Conservation (phyloP, 2,113 vertebrate genomes). For the Nerophis ophidion region DNA sequence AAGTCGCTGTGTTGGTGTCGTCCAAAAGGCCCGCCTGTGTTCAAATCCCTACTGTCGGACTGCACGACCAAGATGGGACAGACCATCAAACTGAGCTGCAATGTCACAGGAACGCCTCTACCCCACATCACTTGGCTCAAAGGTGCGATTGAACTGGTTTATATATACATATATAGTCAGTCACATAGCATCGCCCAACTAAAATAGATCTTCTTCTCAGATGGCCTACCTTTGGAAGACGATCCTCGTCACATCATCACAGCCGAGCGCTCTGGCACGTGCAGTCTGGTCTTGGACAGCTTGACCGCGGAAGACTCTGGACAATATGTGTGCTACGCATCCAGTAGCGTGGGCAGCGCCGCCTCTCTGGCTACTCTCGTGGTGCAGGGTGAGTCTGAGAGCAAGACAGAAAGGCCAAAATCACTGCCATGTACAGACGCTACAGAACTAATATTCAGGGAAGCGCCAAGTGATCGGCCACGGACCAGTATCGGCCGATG, state of each 20-base stretch:
- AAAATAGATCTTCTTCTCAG: conserved; percentile 53
- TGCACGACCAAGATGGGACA: conserved; percentile 83
- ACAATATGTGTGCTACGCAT: conserved; percentile 89
- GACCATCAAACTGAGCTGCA: conserved; percentile 88
- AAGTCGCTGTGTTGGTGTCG: conserved; percentile 4
- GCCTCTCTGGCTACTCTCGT: conserved; percentile 84
- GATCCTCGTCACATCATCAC: conserved; percentile 88
- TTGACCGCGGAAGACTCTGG: conserved; percentile 79
- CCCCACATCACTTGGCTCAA: conserved; percentile 88
- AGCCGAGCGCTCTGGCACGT: conserved; percentile 82
- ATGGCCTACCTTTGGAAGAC: conserved; percentile 83
- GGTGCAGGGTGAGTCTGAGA: conserved; percentile 79
- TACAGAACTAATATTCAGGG: too few relatives aligned
- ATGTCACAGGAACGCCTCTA: conserved; percentile 80
- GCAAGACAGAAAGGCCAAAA: too few relatives aligned
- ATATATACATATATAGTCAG: not conserved
- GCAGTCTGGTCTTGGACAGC: conserved; percentile 84
- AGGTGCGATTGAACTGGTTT: conserved; percentile 69
- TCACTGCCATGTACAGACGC: too few relatives aligned
- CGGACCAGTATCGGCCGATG: too few relatives aligned
- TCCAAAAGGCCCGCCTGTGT: conserved; percentile 79
- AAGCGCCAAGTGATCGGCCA: too few relatives aligned
- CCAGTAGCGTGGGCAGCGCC: conserved; percentile 81
- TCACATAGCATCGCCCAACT: not conserved
- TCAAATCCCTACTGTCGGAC: conserved; percentile 79